Evolutionary conservation across 2,888 invertebrate species (phyloP).

Genomic region (Cephus pygmeus): DNA sequence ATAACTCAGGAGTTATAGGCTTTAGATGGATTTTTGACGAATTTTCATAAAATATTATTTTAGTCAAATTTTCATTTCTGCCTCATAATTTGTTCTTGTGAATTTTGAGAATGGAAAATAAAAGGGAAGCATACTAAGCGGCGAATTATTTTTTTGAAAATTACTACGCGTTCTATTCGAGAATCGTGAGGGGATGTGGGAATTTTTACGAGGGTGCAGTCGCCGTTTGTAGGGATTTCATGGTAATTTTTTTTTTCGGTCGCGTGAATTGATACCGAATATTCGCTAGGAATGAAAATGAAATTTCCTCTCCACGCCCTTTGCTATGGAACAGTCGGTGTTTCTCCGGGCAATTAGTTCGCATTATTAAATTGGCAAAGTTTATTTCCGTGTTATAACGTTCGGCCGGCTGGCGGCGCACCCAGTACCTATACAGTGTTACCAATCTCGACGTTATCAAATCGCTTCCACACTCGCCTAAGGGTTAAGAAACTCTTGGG

Average conservation of each 20-base stretch:
- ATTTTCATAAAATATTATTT: background rate
- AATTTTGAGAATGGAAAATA: background rate
- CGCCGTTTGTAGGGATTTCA: background rate
- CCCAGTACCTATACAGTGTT: slow-evolving; percentile 23
- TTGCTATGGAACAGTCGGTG: background rate
- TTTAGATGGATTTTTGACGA: background rate
- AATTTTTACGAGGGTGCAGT: background rate
- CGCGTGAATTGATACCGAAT: background rate
- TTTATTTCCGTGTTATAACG: slow-evolving; percentile 34
- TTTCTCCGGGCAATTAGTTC: slow-evolving; percentile 38
- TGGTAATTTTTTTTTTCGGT: background rate
- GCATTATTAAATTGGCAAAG: slow-evolving; percentile 45
- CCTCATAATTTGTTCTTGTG: background rate
- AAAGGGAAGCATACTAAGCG: background rate
- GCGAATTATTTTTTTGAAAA: background rate
- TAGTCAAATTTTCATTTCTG: too few relatives aligned
- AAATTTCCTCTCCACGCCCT: background rate
- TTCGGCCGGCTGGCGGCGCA: slow-evolving; percentile 13
- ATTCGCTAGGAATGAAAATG: background rate
- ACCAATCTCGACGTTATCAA: background rate
- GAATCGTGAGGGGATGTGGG: background rate
- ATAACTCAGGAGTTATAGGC: background rate
- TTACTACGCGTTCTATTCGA: background rate
- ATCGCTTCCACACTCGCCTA: background rate
- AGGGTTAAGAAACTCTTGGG: background rate